Percentiles rank a stretch among this genome's conserved stretches.
Conservation (phyloP, 2,888 invertebrate genomes). For the Ectemnius lituratus region DNA sequence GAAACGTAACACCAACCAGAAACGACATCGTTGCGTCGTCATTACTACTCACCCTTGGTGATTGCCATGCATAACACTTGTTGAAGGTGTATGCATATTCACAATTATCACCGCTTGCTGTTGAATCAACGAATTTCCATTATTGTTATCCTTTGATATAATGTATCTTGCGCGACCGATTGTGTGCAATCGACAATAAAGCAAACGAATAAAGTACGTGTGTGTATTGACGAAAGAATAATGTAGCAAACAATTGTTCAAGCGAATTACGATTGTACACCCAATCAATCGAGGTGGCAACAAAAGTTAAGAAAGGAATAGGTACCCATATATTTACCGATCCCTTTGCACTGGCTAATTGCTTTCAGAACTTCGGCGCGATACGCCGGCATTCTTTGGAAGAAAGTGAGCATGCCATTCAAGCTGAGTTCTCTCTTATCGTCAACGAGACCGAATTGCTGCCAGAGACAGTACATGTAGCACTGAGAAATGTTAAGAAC, state of each 20-base stretch:
- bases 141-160: background rate
- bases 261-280: conserved; percentile 35
- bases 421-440: conserved; percentile 72
- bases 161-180: conserved; percentile 24
- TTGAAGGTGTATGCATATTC: conserved; percentile 74
- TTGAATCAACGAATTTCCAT: background rate
- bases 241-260: background rate
- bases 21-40: no score
- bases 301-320: conserved; percentile 30
- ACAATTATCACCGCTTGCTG: conserved; percentile 73
- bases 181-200: conserved; percentile 42
- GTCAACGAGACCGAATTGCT: conserved; percentile 74
- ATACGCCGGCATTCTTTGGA: conserved; percentile 74
- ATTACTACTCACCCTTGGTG: conserved; percentile 66
- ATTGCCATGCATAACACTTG: conserved; percentile 70
- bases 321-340: conserved; percentile 73
- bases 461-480: conserved; percentile 76
- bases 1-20: background rate
- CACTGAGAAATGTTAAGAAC: conserved; percentile 61
- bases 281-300: conserved; percentile 42
- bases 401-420: conserved; percentile 72
- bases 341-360: conserved; percentile 69
- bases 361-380: conserved; percentile 71
- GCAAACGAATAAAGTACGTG: background rate
- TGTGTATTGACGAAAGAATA: background rate